Evolutionary conservation across 2,888 invertebrate genomes (phyloP), one percentile per base, ranked within the genome.

Genomic region (Pocota personata): DNA sequence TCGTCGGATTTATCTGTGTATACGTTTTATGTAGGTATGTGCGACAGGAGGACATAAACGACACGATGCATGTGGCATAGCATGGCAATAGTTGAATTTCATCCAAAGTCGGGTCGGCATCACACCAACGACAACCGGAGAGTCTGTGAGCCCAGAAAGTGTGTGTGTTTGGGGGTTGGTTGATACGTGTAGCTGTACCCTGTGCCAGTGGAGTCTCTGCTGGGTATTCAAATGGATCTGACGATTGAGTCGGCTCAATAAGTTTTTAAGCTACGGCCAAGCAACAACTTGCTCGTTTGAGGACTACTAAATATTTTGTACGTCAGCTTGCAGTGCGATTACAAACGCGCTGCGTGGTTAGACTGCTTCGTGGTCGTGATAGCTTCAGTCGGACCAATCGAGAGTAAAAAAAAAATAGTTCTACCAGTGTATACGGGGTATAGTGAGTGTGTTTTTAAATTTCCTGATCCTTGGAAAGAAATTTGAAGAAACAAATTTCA

Each of bases 171-270:
- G 60, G 78, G 78, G 72, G 72, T 79, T 57, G 43, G 57, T 60
- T 73, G 72, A 57, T 21, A 66, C 40, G 40, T 73, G 62, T 69
- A 62, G 67, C 77, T 66, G 37, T n/a, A n/a, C n/a, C n/a, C n/a
- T n/a, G 35, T 78, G 60, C 52, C 62, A n/a, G n/a, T n/a, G 73
- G 82, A 86, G 86, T 82, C 86, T 72, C 86, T 67, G 86, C 72
- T 86, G 76, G 86, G 86, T 77, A 77, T 86, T 86, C 86, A 86
- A 86, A 86, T 82, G 86, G 76, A 82, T 82, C 67, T 82, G 82
- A 86, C 86, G 82, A 86, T 82, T 82, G 86, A 82, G 76, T 72
- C 57, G 76, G 71, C 86, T 82, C 86, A 82, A 82, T 86, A 82
- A 77, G 82, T 82, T 72, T 66, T 73, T 76, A 86, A 82, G 86